Evolutionary conservation across 2,888 invertebrate genomes (phyloP).

Genomic region (Silvanus unidentatus): DNA sequence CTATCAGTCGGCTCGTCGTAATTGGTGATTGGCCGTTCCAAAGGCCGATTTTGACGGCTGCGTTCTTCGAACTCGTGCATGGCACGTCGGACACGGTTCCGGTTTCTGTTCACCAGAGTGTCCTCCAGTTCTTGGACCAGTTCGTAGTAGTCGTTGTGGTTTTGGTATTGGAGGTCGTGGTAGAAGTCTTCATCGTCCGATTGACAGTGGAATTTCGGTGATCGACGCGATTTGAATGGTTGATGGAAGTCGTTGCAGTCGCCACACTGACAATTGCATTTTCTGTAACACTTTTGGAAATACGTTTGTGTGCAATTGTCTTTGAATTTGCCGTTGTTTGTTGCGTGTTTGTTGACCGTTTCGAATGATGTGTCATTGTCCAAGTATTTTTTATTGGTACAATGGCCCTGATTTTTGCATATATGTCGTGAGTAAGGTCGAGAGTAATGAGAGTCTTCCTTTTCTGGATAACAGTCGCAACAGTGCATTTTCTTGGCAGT

Average conservation of each 20-base stretch:
- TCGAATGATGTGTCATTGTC: too few relatives aligned
- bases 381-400: neutral
- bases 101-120: slow-evolving; percentile 39
- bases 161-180: slow-evolving; percentile 39
- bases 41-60: slow-evolving; percentile 38
- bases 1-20: slow-evolving; percentile 28
- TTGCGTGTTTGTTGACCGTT: too few relatives aligned
- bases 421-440: neutral
- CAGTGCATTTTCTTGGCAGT: too few relatives aligned
- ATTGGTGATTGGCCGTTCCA: slow-evolving; percentile 34
- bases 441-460: neutral
- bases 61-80: slow-evolving; percentile 41
- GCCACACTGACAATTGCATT: neutral
- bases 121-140: slow-evolving; percentile 42
- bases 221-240: neutral
- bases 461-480: slow-evolving; percentile 1
- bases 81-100: slow-evolving; percentile 37
- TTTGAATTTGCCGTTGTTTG: neutral
- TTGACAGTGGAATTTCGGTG: neutral
- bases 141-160: slow-evolving; percentile 39
- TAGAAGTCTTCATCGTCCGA: neutral
- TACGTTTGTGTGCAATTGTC: neutral
- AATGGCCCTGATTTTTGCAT: neutral
- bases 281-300: too few relatives aligned
- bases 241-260: neutral